A percentile compares a stretch with the other conserved stretches of the same genome.
Evolutionary conservation across 1,140 invertebrate genomes (phyloP).

Genomic region (Gyrodactylus salaris): DNA sequence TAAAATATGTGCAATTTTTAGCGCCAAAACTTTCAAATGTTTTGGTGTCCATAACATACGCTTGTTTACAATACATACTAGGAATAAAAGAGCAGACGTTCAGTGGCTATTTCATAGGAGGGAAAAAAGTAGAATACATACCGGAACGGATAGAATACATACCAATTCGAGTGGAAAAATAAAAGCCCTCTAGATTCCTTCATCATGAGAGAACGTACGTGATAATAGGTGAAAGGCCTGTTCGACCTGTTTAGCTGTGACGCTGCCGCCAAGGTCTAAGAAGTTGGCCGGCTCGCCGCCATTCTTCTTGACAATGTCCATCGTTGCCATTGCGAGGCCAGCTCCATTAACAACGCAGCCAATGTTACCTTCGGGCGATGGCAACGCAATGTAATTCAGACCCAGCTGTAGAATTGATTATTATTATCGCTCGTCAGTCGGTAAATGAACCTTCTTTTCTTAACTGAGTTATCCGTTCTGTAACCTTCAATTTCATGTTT

Average conservation of each 20-base stretch:
- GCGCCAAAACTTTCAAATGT: too few relatives aligned
- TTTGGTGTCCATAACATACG: too few relatives aligned
- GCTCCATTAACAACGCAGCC: slow-evolving; percentile 37
- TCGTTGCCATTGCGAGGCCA: slow-evolving; percentile 27
- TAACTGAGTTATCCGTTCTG: too few relatives aligned
- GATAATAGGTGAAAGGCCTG: slow-evolving; percentile 30
- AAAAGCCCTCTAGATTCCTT: too few relatives aligned
- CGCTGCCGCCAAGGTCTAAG: slow-evolving; percentile 23
- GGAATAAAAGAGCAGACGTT: too few relatives aligned
- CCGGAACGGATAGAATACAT: not conserved
- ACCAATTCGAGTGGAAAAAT: slow-evolving; percentile 10
- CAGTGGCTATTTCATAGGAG: not conserved
- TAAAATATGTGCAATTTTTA: too few relatives aligned
- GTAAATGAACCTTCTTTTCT: too few relatives aligned
- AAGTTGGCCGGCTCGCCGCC: slow-evolving; percentile 27
- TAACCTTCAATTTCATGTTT: too few relatives aligned
- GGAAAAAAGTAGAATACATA: not conserved
- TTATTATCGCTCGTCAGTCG: too few relatives aligned
- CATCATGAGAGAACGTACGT: slow-evolving; percentile 12
- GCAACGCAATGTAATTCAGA: slow-evolving; percentile 52
- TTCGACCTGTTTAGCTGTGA: slow-evolving; percentile 36
- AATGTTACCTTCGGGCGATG: slow-evolving; percentile 76
- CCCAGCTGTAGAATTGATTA: slow-evolving; percentile 38
- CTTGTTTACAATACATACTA: too few relatives aligned
- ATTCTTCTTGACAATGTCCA: slow-evolving; percentile 24